Conservation (phyloP, 2,797 vertebrate species). For the Cephalopachus bancanus region DNA sequence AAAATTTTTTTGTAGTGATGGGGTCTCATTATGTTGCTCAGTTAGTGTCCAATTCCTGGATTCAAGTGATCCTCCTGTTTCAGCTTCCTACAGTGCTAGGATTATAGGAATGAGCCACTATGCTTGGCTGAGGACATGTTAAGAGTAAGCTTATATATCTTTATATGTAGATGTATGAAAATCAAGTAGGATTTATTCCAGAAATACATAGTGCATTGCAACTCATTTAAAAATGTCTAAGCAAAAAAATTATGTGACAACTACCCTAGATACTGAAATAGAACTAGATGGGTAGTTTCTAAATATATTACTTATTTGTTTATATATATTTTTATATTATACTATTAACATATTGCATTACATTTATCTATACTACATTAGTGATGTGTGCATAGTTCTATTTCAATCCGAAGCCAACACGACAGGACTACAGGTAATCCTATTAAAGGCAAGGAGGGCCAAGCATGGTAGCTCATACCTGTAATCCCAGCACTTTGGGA, state of each 20-base stretch:
- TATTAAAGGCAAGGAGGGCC: background rate
- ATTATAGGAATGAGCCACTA: background rate
- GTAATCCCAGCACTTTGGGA: background rate
- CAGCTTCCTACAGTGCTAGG: background rate
- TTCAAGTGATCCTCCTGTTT: background rate
- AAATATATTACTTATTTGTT: background rate
- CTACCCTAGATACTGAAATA: background rate
- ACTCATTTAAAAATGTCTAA: background rate
- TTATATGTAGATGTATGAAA: background rate
- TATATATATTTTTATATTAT: background rate
- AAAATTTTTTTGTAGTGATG: background rate
- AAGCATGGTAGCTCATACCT: no score
- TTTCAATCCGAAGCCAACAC: constrained; percentile 4
- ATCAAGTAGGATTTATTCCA: background rate
- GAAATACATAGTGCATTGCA: background rate
- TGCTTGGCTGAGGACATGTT: background rate
- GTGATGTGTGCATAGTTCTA: background rate
- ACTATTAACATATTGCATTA: background rate
- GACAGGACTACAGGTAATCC: background rate
- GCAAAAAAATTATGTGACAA: background rate
- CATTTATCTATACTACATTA: background rate
- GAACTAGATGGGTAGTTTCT: background rate
- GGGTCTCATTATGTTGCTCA: background rate
- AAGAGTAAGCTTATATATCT: background rate
- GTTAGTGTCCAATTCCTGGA: background rate